phyloP scores from a whole-genome alignment of 2,797 vertebrate species.

The Psittacula echo region DNA sequence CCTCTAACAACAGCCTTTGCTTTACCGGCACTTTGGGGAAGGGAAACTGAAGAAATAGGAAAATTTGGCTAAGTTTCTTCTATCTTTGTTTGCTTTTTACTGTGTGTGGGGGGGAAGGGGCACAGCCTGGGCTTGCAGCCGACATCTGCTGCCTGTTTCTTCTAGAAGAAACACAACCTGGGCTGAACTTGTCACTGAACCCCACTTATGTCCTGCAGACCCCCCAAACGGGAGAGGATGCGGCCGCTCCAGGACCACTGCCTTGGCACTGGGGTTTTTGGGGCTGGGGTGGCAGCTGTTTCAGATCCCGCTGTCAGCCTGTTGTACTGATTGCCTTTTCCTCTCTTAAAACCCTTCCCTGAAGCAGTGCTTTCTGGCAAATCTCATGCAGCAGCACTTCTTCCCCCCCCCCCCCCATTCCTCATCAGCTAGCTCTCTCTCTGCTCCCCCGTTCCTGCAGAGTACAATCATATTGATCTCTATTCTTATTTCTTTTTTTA shows the following conservation, averaged over 20 bases:
- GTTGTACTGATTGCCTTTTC: neutral
- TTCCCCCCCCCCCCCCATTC: neutral
- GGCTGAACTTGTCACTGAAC: neutral
- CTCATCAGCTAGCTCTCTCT: neutral
- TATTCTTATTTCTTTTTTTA: neutral
- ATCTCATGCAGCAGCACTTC: neutral
- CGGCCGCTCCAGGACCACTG: rapidly evolving
- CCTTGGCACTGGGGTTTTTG: neutral
- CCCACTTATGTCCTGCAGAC: neutral
- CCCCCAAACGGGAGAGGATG: rapidly evolving
- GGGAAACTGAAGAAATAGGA: neutral
- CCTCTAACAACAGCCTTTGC: neutral
- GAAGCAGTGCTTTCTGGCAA: neutral
- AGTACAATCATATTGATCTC: neutral
- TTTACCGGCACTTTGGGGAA: neutral
- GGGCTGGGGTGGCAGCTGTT: neutral
- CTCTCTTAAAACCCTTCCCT: neutral
- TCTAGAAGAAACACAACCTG: neutral
- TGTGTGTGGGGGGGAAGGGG: conserved; percentile 14
- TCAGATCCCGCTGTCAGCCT: neutral
- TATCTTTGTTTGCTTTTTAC: conserved; percentile 8
- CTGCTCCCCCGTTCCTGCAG: neutral
- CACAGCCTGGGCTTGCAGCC: neutral
- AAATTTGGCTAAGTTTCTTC: neutral
- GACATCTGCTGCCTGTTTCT: conserved; percentile 56